Conservation (phyloP, 2,113 vertebrate species). For the Chelonoidis abingdonii region DNA sequence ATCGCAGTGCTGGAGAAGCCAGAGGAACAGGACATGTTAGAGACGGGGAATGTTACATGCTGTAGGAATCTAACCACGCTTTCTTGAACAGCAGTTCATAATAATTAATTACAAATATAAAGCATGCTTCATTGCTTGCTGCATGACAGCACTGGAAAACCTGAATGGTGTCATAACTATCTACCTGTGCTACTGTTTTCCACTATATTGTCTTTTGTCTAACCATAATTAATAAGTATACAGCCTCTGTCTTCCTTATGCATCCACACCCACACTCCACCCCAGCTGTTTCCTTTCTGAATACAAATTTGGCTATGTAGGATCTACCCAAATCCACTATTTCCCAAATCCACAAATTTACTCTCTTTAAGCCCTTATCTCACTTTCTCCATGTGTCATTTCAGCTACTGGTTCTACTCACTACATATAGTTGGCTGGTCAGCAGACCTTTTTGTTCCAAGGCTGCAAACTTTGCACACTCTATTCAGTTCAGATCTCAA, state of each 20-base stretch:
- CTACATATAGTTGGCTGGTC: no score
- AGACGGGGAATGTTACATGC: constrained; percentile 11
- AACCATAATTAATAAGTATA: not conserved
- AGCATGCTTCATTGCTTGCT: constrained; percentile 1
- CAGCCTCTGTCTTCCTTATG: not conserved
- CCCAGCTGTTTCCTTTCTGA: no score
- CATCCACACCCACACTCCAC: no score
- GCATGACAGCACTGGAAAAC: not conserved
- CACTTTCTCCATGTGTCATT: no score
- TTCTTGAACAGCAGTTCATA: not conserved
- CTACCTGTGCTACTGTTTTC: not conserved
- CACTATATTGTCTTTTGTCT: not conserved
- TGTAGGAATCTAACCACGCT: not conserved
- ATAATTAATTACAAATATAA: constrained; percentile 47
- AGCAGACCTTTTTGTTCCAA: no score
- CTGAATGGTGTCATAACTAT: not conserved
- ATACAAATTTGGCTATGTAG: no score
- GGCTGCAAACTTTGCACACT: no score
- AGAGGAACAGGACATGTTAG: constrained; percentile 39
- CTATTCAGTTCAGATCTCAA: no score
- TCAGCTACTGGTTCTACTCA: no score
- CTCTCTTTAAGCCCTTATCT: no score
- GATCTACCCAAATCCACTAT: no score
- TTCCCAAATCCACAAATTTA: no score
- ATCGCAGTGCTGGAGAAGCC: constrained; percentile 31